Evolutionary conservation across 2,113 vertebrate genomes (phyloP), one percentile per base, ranked within the genome.

Genomic region (Chitala chitala): DNA sequence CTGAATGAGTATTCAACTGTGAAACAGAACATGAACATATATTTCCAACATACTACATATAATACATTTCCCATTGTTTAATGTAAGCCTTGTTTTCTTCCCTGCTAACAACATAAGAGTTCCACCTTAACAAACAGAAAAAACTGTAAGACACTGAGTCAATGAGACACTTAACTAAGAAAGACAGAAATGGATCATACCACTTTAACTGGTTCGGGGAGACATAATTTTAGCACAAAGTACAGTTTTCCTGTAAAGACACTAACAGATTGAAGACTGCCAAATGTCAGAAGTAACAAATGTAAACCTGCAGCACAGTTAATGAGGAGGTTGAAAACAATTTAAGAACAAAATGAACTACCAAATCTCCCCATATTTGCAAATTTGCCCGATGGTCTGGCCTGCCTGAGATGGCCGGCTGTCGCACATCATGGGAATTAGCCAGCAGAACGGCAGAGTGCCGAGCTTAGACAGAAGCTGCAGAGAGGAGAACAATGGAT

Each of bases 401-500:
- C 55, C 82, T 61, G 72, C 80, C 74, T 31, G 38, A 44, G 66
- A 77, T 76, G 76, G 80, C 80, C 77, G 80, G 82, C 82, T 78
- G 80, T 75, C 82, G 77, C 80, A 80, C 78, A 80, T 84, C 82
- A 82, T 84, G 82, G 80, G 78, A 84, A 80, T 84, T 79, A 79
- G 77, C 77, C 79, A 73, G 77, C 79, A 81, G 76, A 76, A 77
- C 76, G 77, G 74, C 75, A 63, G 38, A 40, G 55, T 59, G 68
- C 26, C 29, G 70, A 22, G 63, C 71, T 71, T 51, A 82, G 80
- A 80, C 78, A 69, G 65, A 78, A 80, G 80, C 78, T 80, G 78
- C 80, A 77, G 78, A 82, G 77, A 76, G 77, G 77, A 72, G 80
- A 80, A 78, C 76, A 80, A 80, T 79, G 77, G 80, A 84, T 80